Evolutionary conservation across 1,140 invertebrate genomes (phyloP), one percentile per base, ranked within the genome.

Genomic region (Bombus soroeensis): DNA sequence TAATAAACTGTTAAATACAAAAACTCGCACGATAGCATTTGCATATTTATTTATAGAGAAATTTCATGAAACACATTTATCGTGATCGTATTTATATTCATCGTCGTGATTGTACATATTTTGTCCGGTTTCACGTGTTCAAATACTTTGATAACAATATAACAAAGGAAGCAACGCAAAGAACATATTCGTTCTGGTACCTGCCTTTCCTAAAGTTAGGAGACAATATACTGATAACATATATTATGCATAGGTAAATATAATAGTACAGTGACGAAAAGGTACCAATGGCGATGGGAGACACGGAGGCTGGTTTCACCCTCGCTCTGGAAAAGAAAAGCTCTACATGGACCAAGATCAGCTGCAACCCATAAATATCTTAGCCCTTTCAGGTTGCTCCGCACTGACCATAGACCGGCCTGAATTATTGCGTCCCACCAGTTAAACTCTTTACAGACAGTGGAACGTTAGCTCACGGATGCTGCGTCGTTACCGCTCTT

Each of bases 371-470:
- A 88, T 91, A 91, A 91, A 91, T 91, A 90, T 85, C 85, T 85
- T 87, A 89, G 89, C 87, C 84, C 89, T 91, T 91, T 91, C 74
- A 86, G 66, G 59, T 68, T 37, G 28, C 22, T 28, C 47, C 39
- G 37, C n/a, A 15, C 68, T 90, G 89, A 90, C 89, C 89, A 88
- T 88, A 88, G 89, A 86, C 81, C 15, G 28, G 64, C 13, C 76
- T 88, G 87, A 90, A 90, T 90, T 90, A 90, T 90, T 90, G 89
- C 77, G 80, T 83, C 81, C 86, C 70, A 83, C 66, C 81, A 72
- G 86, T 89, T 90, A 86, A 90, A 90, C 86, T 90, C 89, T 90
- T 90, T 89, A 85, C 84, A 89, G 78, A n/a, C 72, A 75, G n/a
- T 57, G 75, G 74, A 84, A 82, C 87, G 73, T 88, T 85, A 77